Evolutionary conservation across 2,113 vertebrate genomes (phyloP).

Genomic region (Albula goreensis): DNA sequence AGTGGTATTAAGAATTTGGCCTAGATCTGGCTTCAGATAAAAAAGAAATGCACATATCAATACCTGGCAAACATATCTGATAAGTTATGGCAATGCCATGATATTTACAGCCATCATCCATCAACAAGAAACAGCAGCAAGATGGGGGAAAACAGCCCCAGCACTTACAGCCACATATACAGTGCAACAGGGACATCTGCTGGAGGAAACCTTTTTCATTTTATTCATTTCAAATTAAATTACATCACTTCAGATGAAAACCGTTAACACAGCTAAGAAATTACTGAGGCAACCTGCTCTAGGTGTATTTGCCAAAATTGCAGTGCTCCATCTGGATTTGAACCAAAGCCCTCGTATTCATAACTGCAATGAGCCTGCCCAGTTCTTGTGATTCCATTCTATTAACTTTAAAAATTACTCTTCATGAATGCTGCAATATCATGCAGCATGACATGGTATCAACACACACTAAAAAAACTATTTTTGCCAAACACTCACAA

Average conservation of each 20-base stretch:
- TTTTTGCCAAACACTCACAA: constrained; percentile 12
- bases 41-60: neutral
- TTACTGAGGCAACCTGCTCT: neutral
- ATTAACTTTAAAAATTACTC: neutral
- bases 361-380: neutral
- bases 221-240: neutral
- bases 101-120: neutral
- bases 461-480: neutral
- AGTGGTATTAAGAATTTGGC: neutral
- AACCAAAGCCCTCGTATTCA: neutral
- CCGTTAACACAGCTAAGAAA: neutral
- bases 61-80: neutral
- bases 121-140: neutral
- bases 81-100: neutral
- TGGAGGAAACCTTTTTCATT: neutral
- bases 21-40: neutral
- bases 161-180: neutral
- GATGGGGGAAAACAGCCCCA: neutral
- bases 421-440: neutral
- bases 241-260: neutral
- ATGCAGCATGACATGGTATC: neutral
- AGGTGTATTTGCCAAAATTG: neutral
- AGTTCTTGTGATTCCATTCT: too few species aligned
- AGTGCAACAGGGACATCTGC: constrained; percentile 21
- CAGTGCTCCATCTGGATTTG: neutral